Evolutionary conservation across 1,140 invertebrate species (phyloP).

Genomic region (Conus betulinus): DNA sequence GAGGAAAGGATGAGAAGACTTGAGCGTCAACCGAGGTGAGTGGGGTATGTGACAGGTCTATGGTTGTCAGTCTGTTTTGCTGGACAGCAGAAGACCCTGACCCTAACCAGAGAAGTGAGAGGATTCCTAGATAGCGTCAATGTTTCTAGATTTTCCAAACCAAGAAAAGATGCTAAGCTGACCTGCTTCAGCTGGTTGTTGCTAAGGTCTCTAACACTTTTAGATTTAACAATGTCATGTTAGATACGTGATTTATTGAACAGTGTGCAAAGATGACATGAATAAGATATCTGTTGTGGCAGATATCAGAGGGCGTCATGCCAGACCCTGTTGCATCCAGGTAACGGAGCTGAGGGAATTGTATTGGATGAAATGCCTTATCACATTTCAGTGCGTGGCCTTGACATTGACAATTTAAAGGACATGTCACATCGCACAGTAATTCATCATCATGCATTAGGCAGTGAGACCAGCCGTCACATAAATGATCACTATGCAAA

Average conservation of each 20-base stretch:
- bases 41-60: not conserved
- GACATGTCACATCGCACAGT: constrained; percentile 24
- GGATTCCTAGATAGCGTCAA: constrained; percentile 28
- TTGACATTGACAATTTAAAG: constrained; percentile 46
- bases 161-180: not conserved
- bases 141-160: constrained; percentile 6
- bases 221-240: not conserved
- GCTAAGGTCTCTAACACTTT: constrained; percentile 25
- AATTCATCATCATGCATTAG: constrained; percentile 37
- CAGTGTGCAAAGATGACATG: not conserved
- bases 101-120: not conserved
- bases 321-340: not conserved
- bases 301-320: not conserved
- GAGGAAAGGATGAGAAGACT: too few relatives aligned
- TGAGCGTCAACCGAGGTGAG: constrained; percentile 4
- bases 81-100: not conserved
- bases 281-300: not conserved
- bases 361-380: not conserved
- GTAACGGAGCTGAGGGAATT: not conserved
- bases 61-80: not conserved
- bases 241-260: not conserved
- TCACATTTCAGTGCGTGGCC: constrained; percentile 1
- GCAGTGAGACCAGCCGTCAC: constrained; percentile 32
- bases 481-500: constrained; percentile 16
- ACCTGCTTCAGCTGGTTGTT: constrained; percentile 25